phyloP scores from a whole-genome alignment of 1,140 invertebrate genomes.

The Pissodes strobi region DNA sequence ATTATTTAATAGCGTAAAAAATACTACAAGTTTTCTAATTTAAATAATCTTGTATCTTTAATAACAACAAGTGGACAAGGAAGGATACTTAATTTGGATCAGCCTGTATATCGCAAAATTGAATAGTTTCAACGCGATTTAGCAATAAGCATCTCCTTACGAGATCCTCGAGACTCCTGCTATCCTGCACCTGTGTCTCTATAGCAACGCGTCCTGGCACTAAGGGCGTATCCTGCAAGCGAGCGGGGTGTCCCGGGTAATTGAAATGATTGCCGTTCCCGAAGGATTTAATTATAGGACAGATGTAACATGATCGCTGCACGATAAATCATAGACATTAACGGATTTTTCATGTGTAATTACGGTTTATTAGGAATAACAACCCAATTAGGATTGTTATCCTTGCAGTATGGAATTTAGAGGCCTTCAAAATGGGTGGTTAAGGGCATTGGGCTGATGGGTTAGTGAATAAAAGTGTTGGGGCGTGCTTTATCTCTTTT shows the following conservation, averaged over 20 bases:
- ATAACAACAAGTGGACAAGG: too few relatives aligned
- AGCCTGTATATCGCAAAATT: too few relatives aligned
- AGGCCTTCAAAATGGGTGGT: too few relatives aligned
- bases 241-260: conserved; percentile 36
- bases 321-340: conserved; percentile 47
- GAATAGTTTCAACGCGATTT: neutral
- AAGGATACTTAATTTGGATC: too few relatives aligned
- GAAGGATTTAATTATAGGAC: conserved; percentile 53
- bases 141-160: neutral
- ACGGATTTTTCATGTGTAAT: conserved; percentile 48
- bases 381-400: conserved; percentile 29
- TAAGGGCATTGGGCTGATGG: neutral
- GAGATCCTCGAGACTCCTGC: conserved; percentile 6
- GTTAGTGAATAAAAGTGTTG: too few relatives aligned
- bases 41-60: too few relatives aligned
- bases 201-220: conserved; percentile 22
- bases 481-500: too few relatives aligned
- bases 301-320: conserved; percentile 46
- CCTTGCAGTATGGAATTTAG: neutral
- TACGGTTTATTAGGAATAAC: conserved; percentile 40
- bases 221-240: conserved; percentile 27
- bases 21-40: too few relatives aligned
- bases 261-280: conserved; percentile 53
- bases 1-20: too few relatives aligned
- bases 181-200: conserved; percentile 31